Evolutionary conservation across 1,140 invertebrate genomes (phyloP), one percentile per base, ranked within the genome.

Genomic region (Choristoneura fumiferana): DNA sequence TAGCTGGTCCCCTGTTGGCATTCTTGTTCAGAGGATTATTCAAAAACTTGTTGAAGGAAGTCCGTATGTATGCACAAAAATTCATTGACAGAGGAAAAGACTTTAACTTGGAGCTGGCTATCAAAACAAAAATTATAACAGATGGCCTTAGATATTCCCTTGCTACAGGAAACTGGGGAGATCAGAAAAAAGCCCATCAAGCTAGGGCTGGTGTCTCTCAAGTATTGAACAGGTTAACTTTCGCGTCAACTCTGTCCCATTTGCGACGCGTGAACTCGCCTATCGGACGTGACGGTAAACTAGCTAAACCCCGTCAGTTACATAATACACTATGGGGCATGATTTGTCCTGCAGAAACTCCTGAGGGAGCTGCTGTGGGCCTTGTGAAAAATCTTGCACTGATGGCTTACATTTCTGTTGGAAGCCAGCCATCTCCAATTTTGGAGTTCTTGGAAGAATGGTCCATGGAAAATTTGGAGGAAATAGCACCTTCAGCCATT

Each of bases 381-480:
- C 89, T 99, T 36, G 98, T 99, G 13, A 99, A 99, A 86, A 99
- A 99, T 90, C 89, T 99, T 6, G 98, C 98, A 0, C 90, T 99
- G 4, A 99, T 99, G 98, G 97, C 98, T 13, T 99, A 99, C 75
- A 99, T 99, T 69, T 99, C 98, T 71, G 98, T 99, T 15, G 98
- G 98, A 58, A 99, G 97, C 38, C 97, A 99, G 82, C 98, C 98
- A 0, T 98, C 97, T 4, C 98, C 98, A 0, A 99, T 99, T 90
- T 89, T 99, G 2, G 98, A 99, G 91, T 99, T 99, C 92, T 98
- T 99, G 92, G 98, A 99, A 84, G 98, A 99, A 85, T 99, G 98
- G 98, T 98, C 97, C 57, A 99, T 99, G 98, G 98, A 99, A 90
- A 99, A 99, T 88, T 91, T 99, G 40, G 98, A 99, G 91, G 98